Evolutionary conservation across 2,888 invertebrate species (phyloP).

Genomic region (Euproctis similis): DNA sequence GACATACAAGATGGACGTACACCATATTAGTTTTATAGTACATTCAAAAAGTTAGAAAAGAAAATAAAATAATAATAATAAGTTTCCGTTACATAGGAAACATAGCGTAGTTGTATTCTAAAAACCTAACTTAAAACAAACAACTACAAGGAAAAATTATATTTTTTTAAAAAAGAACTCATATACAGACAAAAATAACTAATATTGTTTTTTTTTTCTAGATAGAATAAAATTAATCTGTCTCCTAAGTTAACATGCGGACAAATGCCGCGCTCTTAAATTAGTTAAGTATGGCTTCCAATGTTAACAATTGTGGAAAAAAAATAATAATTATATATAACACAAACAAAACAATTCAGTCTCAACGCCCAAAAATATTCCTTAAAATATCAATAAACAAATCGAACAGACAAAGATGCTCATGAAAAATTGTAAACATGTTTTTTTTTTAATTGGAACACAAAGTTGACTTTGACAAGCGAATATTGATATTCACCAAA

Average conservation of each 20-base stretch:
- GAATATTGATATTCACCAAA: too few species aligned
- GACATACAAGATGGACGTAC: conserved; percentile 75
- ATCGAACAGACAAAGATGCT: conserved; percentile 17
- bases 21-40: conserved; percentile 70
- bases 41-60: conserved; percentile 58
- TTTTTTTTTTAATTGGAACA: too few species aligned
- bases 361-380: conserved; percentile 64
- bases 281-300: conserved; percentile 38
- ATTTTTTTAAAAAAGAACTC: conserved; percentile 62
- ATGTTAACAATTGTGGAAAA: conserved; percentile 43
- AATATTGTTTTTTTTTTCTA: conserved; percentile 42
- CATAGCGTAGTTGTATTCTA: conserved; percentile 42
- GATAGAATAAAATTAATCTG: conserved; percentile 44
- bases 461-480: conserved; percentile 1
- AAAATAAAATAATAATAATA: conserved; percentile 29
- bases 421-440: conserved; percentile 4
- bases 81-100: conserved; percentile 51
- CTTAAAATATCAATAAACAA: conserved; percentile 58
- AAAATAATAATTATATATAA: conserved; percentile 68
- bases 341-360: conserved; percentile 75
- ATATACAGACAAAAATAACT: conserved; percentile 74
- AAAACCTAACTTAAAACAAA: conserved; percentile 64
- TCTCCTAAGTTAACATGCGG: conserved; percentile 42
- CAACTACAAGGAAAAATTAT: conserved; percentile 52
- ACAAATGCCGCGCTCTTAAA: conserved; percentile 33